Evolutionary conservation across 1,140 invertebrate genomes (phyloP).

Genomic region (Penaeus japonicus): DNA sequence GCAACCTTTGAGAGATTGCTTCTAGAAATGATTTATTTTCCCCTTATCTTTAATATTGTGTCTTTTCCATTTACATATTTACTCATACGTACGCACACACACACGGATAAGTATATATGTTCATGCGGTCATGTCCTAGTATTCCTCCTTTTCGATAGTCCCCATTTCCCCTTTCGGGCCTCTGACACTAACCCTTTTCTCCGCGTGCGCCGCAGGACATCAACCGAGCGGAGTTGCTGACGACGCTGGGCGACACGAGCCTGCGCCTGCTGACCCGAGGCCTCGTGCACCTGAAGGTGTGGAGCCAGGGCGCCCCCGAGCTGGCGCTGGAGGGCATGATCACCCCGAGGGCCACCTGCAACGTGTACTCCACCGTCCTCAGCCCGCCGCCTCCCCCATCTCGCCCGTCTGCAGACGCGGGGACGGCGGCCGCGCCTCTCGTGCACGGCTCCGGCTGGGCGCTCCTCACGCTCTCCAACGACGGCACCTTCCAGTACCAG

Average conservation of each 20-base stretch:
- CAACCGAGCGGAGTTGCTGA: constrained; percentile 72
- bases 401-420: background rate
- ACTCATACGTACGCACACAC: too few relatives aligned
- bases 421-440: background rate
- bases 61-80: too few relatives aligned
- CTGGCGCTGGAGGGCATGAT: constrained; percentile 72
- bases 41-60: too few relatives aligned
- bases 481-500: constrained; percentile 58
- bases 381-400: constrained; percentile 39
- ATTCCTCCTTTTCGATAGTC: background rate
- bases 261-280: constrained; percentile 76
- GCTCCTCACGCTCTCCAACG: constrained; percentile 52
- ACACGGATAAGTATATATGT: too few relatives aligned
- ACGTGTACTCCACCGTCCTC: constrained; percentile 75
- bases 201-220: constrained; percentile 30
- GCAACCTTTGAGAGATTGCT: too few relatives aligned
- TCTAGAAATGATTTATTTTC: too few relatives aligned
- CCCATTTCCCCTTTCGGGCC: background rate
- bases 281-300: constrained; percentile 73
- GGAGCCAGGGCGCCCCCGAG: constrained; percentile 72
- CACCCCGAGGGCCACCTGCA: constrained; percentile 77
- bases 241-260: constrained; percentile 75
- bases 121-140: background rate
- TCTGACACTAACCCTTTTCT: background rate
- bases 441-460: constrained; percentile 56